A percentile compares a stretch with the other conserved stretches of the same genome.
phyloP scores from a whole-genome alignment of 2,797 vertebrate genomes.

The Malurus splendens region DNA sequence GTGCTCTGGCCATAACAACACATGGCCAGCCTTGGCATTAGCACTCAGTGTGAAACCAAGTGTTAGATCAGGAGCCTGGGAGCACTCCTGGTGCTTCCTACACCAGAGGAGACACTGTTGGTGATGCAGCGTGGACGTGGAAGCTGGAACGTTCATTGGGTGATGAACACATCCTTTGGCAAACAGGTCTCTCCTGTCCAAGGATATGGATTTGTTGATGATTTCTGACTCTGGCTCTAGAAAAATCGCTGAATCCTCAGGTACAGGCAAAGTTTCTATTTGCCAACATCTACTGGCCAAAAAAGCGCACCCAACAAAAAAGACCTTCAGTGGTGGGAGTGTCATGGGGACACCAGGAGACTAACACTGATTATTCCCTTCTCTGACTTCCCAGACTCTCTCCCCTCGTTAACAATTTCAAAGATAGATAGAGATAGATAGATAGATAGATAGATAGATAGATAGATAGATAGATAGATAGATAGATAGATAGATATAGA shows the following conservation, averaged over 20 bases:
- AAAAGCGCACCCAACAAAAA: not conserved
- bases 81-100: not conserved
- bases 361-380: not conserved
- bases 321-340: not conserved
- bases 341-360: not conserved
- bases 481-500: rapidly evolving
- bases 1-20: rapidly evolving
- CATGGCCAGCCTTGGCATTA: not conserved
- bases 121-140: not conserved
- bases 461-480: too few relatives aligned
- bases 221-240: not conserved
- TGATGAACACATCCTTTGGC: not conserved
- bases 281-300: not conserved
- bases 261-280: not conserved
- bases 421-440: too few relatives aligned
- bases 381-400: not conserved
- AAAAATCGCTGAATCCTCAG: not conserved
- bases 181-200: not conserved
- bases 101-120: rapidly evolving
- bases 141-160: not conserved
- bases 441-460: rapidly evolving
- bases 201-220: not conserved
- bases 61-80: not conserved
- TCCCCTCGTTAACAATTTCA: not conserved
- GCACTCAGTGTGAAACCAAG: too few relatives aligned